Evolutionary conservation across 1,140 invertebrate genomes (phyloP), one percentile per base, ranked within the genome.

Genomic region (Hesperophylax magnus): DNA sequence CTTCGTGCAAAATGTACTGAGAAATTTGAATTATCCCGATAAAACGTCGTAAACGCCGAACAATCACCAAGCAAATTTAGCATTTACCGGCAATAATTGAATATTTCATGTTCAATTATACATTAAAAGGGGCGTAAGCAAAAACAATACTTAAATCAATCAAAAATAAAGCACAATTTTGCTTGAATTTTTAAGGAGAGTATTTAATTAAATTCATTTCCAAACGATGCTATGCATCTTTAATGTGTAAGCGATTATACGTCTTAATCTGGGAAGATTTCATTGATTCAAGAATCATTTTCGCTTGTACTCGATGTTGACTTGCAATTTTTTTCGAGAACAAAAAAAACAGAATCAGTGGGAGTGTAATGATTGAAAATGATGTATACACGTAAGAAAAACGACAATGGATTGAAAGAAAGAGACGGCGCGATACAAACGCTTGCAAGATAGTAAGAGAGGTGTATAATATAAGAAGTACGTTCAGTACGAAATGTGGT

Each of bases 341-440:
- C 18, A 53, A 71, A 20, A 53, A 52, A 22, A 65, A 52, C 22
- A 20, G 9, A 65, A 67, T 53, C 6, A 67, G 71, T 27, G 53
- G 71, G 71, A 53, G 22, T 58, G 20, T 47, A n/a, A 27, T 22
- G 22, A n/a, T 31, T 22, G 22, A 67, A 7, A 52, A 39, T 72
- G 53, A 72, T 72, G 39, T 47, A 72, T 53, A n/a, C n/a, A n/a
- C n/a, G 69, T 72, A 72, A 56, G 71, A n/a, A 75, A 58, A 18
- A 34, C n/a, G 15, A 75, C 71, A 75, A 75, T 75, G 71, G 52
- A 18, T 24, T 14, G 24, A 15, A 22, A 18, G 71, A 75, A n/a
- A 54, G 71, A 27, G 71, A 75, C 53, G 53, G 20, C 22, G 71
- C 53, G 27, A 56, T 56, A 27, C 52, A n/a, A n/a, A n/a, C 11